A percentile compares a stretch with the other conserved stretches of the same genome.
Conservation (phyloP, 2,888 invertebrate genomes). For the Bembecia ichneumoniformis region DNA sequence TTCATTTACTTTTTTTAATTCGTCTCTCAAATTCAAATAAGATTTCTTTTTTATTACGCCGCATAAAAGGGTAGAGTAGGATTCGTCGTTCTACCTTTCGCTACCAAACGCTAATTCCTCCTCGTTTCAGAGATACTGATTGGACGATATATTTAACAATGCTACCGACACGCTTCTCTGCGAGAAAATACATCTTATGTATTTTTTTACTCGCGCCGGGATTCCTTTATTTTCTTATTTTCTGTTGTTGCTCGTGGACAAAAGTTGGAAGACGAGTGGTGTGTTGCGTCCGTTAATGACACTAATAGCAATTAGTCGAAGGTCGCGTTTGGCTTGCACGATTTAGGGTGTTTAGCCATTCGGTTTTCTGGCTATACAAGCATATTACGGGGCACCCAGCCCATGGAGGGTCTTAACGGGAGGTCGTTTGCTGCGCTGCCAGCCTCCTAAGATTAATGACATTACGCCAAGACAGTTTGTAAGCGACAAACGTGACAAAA, state of each 20-base stretch:
- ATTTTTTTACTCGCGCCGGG: slow-evolving; percentile 48
- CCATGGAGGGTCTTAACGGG: slow-evolving; percentile 66
- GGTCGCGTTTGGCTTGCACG: slow-evolving; percentile 55
- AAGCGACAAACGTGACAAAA: slow-evolving; percentile 54
- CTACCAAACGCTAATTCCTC: slow-evolving; percentile 61
- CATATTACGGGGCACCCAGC: slow-evolving; percentile 58
- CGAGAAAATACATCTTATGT: slow-evolving; percentile 64
- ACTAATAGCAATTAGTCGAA: slow-evolving; percentile 57
- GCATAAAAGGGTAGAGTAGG: slow-evolving; percentile 64
- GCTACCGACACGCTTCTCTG: slow-evolving; percentile 59
- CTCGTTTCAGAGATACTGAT: slow-evolving; percentile 61
- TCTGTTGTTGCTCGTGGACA: slow-evolving; percentile 30
- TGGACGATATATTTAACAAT: slow-evolving; percentile 72
- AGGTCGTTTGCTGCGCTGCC: slow-evolving; percentile 69
- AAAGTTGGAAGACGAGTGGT: slow-evolving; percentile 35
- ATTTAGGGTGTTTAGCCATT: slow-evolving; percentile 46
- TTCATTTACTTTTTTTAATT: slow-evolving; percentile 67
- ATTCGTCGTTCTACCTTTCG: slow-evolving; percentile 45
- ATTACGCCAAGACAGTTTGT: slow-evolving; percentile 62
- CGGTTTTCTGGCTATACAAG: slow-evolving; percentile 39
- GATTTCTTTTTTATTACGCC: slow-evolving; percentile 61
- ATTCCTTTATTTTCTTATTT: slow-evolving; percentile 62
- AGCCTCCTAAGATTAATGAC: slow-evolving; percentile 66
- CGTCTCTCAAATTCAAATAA: slow-evolving; percentile 69
- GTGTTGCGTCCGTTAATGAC: slow-evolving; percentile 48